These are phyloP conservation scores for Metalampra italica DNA, from an alignment of 2,888 invertebrate genomes.

Conservation along the genomic window DNA sequence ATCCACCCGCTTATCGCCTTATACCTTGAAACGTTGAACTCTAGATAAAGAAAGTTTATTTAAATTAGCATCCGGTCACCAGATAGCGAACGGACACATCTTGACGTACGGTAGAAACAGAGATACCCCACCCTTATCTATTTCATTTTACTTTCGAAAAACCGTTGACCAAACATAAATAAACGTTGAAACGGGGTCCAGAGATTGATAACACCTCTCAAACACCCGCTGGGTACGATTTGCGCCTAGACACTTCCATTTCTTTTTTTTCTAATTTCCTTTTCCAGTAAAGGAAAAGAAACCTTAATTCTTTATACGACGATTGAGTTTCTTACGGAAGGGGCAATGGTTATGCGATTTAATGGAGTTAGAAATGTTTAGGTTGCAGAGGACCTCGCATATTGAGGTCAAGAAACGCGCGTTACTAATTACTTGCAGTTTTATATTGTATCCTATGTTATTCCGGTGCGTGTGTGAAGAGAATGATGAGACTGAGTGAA, in stretches of 20 bases:
- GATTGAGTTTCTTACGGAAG: constrained; percentile 12
- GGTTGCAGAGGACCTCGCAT: background rate
- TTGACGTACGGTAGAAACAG: background rate
- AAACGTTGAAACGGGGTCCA: constrained; percentile 58
- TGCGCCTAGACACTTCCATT: constrained; percentile 48
- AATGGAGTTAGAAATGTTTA: background rate
- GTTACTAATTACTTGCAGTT: no score
- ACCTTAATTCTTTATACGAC: constrained; percentile 17
- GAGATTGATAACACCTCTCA: constrained; percentile 67
- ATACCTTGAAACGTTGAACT: no score
- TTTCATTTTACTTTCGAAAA: constrained; percentile 52
- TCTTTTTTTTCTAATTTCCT: constrained; percentile 41
- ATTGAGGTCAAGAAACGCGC: background rate
- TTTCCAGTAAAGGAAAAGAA: constrained; percentile 16
- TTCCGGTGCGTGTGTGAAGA: no score
- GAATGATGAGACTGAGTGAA: no score
- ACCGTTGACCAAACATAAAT: constrained; percentile 67
- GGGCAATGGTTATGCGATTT: constrained; percentile 12
- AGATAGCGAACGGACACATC: background rate
- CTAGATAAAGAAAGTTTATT: no score
- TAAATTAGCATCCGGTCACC: background rate
- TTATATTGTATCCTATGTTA: no score
- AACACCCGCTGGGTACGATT: constrained; percentile 65
- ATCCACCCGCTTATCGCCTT: no score
- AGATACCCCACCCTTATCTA: constrained; percentile 37